Evolutionary conservation across 2,888 invertebrate species (phyloP).

Genomic region (Tinea trinotella): DNA sequence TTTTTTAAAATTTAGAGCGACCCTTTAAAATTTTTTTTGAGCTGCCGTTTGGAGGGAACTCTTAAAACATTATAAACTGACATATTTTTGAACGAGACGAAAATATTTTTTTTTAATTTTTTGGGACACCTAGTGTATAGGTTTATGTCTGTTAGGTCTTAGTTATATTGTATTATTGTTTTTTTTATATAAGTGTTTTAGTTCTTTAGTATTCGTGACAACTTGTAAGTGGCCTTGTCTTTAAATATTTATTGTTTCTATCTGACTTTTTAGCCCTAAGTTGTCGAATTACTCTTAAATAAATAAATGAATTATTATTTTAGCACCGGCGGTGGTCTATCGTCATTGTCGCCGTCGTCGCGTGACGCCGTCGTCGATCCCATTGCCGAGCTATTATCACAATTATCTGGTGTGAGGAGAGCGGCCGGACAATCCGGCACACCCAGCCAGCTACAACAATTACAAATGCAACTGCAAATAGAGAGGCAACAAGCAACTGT

Average conservation of each 20-base stretch:
- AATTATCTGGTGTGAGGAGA: slow-evolving; percentile 91
- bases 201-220: too few relatives aligned
- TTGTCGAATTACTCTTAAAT: too few relatives aligned
- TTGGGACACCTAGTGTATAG: not conserved
- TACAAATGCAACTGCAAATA: slow-evolving; percentile 95
- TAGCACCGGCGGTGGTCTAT: slow-evolving; percentile 87
- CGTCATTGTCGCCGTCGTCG: slow-evolving; percentile 89
- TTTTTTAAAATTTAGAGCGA: too few relatives aligned
- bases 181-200: not conserved
- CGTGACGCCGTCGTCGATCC: slow-evolving; percentile 97
- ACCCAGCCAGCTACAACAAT: slow-evolving; percentile 89
- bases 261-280: too few relatives aligned
- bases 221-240: too few relatives aligned
- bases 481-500: slow-evolving; percentile 89
- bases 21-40: too few relatives aligned
- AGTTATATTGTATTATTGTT: not conserved
- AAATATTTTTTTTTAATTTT: not conserved
- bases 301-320: too few relatives aligned
- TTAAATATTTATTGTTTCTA: too few relatives aligned
- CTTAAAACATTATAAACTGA: too few relatives aligned
- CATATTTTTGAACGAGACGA: too few relatives aligned
- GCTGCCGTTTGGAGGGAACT: too few relatives aligned
- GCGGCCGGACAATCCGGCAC: slow-evolving; percentile 68
- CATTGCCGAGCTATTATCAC: slow-evolving; percentile 95
- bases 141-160: too few relatives aligned